These are phyloP conservation scores for Pyxicephalus adspersus DNA, from an alignment of 2,113 vertebrate species.

Conservation along the genomic window DNA sequence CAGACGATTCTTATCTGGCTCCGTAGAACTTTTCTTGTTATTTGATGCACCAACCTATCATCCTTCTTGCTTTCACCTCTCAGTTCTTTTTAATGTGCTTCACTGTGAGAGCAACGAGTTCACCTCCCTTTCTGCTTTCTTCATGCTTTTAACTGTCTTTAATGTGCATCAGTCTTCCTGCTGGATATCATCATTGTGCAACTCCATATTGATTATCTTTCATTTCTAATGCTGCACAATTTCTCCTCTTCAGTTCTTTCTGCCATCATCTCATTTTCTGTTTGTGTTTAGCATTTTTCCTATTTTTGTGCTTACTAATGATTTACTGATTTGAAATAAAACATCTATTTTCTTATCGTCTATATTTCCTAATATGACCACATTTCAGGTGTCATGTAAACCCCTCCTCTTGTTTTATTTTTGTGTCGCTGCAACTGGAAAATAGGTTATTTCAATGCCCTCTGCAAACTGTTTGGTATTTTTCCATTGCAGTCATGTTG, in stretches of 20 bases:
- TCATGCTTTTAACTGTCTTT: slow-evolving; percentile 21
- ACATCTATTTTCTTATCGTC: no score
- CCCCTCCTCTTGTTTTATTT: no score
- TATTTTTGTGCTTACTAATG: background rate
- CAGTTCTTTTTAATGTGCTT: background rate
- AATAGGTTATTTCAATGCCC: no score
- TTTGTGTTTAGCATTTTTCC: background rate
- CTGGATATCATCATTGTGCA: background rate
- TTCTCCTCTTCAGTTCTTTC: background rate
- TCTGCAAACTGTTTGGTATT: no score
- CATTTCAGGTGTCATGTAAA: no score
- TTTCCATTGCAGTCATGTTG: no score
- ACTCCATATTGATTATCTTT: slow-evolving; percentile 16
- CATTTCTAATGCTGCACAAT: slow-evolving; percentile 9
- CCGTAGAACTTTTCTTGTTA: background rate
- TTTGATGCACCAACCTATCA: background rate
- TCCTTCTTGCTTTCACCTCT: background rate
- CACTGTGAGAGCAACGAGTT: background rate
- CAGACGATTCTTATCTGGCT: background rate
- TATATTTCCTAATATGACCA: no score
- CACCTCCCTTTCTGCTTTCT: background rate
- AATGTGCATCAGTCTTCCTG: background rate
- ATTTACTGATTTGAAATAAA: no score
- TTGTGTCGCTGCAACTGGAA: no score
- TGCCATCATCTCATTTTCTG: background rate